phyloP scores from a whole-genome alignment of 2,797 vertebrate species.

The Chelon auratus region DNA sequence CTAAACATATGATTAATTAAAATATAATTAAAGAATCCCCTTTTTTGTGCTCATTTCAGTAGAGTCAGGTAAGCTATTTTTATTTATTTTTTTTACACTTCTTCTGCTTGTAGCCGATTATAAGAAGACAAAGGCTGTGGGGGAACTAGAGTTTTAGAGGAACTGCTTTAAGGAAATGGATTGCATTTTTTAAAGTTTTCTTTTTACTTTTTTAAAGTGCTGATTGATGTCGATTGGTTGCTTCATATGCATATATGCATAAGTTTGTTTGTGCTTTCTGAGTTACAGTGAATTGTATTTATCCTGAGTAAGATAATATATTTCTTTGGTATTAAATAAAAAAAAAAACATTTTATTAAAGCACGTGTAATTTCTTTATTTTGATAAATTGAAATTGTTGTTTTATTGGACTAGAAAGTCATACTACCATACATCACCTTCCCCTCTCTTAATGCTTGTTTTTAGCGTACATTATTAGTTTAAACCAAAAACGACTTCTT shows the following conservation, averaged over 20 bases:
- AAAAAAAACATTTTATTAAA: neutral
- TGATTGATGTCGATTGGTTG: conserved; percentile 8
- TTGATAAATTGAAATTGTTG: too few relatives aligned
- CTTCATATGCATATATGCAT: neutral
- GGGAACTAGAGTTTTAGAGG: neutral
- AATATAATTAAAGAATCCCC: neutral
- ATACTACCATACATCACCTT: too few relatives aligned
- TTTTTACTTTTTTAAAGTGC: neutral
- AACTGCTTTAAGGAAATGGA: neutral
- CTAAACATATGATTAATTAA: neutral
- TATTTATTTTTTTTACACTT: neutral
- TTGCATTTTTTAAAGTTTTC: neutral
- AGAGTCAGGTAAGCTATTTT: neutral
- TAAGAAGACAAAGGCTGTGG: neutral
- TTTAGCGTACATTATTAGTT: too few relatives aligned
- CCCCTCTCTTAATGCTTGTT: too few relatives aligned
- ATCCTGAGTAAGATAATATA: conserved; percentile 25
- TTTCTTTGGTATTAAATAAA: conserved; percentile 13
- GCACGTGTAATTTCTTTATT: neutral
- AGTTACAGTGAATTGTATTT: conserved; percentile 8
- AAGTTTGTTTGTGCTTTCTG: neutral
- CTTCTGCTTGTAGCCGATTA: neutral
- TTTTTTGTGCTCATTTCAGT: neutral
- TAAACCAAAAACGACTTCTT: too few relatives aligned
- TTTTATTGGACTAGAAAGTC: too few relatives aligned